phyloP scores from a whole-genome alignment of 2,888 invertebrate genomes.

The Coleophora deauratella region DNA sequence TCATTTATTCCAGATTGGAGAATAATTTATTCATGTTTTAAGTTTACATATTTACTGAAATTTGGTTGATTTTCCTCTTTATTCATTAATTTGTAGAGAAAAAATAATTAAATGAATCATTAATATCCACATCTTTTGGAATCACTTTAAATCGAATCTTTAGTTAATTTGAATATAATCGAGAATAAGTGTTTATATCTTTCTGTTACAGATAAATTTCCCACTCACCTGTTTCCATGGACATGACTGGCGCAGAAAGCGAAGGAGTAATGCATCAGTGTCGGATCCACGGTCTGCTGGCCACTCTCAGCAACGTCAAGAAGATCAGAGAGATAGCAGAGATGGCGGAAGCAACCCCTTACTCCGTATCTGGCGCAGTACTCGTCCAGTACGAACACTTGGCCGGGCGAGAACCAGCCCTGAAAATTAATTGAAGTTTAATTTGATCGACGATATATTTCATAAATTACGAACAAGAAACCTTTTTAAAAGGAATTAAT shows the following conservation, averaged over 20 bases:
- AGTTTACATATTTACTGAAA: too few relatives aligned
- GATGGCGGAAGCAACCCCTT: constrained; percentile 95
- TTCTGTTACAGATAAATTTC: background rate
- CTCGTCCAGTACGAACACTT: constrained; percentile 98
- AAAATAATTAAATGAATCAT: too few relatives aligned
- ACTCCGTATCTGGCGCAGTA: constrained; percentile 99
- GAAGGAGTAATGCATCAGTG: constrained; percentile 98
- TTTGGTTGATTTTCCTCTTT: too few relatives aligned
- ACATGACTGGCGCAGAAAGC: constrained; percentile 99
- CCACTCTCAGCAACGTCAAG: constrained; percentile 95
- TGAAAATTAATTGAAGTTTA: constrained; percentile 38
- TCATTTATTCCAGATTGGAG: too few relatives aligned
- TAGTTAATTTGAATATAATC: too few relatives aligned
- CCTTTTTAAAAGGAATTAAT: background rate
- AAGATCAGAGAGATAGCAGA: constrained; percentile 96
- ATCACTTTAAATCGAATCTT: too few relatives aligned
- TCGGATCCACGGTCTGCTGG: constrained; percentile 95
- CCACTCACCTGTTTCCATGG: constrained; percentile 94
- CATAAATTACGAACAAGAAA: background rate
- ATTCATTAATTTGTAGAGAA: too few relatives aligned
- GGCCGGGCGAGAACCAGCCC: constrained; percentile 99
- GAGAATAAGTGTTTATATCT: too few relatives aligned
- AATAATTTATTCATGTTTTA: too few relatives aligned
- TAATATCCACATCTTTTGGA: too few relatives aligned
- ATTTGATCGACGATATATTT: background rate